Evolutionary conservation across 2,888 invertebrate species (phyloP), one percentile per base, ranked within the genome.

Genomic region (Drosophila recens): DNA sequence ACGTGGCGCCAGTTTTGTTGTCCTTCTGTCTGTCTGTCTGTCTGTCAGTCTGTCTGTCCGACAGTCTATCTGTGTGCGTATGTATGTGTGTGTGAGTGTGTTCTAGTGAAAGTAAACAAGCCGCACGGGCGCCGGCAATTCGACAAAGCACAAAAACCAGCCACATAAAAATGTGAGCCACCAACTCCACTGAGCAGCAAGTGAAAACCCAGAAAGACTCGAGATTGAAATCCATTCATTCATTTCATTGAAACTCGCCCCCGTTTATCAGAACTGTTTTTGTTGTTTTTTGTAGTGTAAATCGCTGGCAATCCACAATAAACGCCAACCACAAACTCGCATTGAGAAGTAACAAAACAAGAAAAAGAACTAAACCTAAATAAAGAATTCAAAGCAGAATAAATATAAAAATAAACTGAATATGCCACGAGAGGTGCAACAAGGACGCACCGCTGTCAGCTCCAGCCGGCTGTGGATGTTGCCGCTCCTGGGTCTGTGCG

Each of bases 401-500:
- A 34, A 53, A 43, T 57, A 42, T 42, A 23, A 43, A 52, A 51
- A 27, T 43, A 40, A 48, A 53, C 42, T 54, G 0, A 68, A 69
- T 57, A 86, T 72, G 74, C 70, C 72, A 75, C 75, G 54, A 64
- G 59, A 78, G 62, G 67, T 70, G 72, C 72, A 59, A 59, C 64
- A 63, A 78, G 52, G 75, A 61, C 64, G 70, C 65, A 59, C 57
- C 67, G 66, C 57, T 48, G 53, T 46, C 64, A 45, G 40, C 38
- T 15, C 36, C 49, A 42, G 64, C 61, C 80, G 75, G 34, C 61
- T 80, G 27, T 84, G 87, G 79, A 65, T 79, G 77, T 59, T 82
- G 36, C 58, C 88, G 58, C 61, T 91, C 42, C 51, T 89, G 74
- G 90, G 90, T 74, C 72, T 91, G 67, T 77, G 86, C 80, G 76